Percentiles rank a stretch among this genome's conserved stretches.
phyloP scores from a whole-genome alignment of 2,888 invertebrate genomes.

The Lepidochrysops patricia region DNA sequence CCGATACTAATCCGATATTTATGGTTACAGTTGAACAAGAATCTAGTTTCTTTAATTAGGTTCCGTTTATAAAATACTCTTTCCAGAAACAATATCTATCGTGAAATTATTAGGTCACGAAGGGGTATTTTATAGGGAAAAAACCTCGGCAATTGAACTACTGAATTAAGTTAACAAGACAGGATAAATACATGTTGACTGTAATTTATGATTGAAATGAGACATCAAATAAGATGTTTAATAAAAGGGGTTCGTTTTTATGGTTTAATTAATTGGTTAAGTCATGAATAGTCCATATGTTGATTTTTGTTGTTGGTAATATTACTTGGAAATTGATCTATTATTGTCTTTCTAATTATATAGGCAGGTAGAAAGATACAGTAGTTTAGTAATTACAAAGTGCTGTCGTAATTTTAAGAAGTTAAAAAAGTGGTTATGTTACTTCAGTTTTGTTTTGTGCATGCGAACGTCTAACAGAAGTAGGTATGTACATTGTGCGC shows the following conservation, averaged over 20 bases:
- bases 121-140: constrained; percentile 10
- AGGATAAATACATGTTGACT: constrained; percentile 32
- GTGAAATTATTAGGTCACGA: neutral
- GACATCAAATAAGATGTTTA: constrained; percentile 60
- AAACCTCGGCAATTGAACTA: constrained; percentile 15
- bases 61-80: too few relatives aligned
- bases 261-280: constrained; percentile 54
- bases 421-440: neutral
- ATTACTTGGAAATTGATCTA: neutral
- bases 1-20: too few relatives aligned
- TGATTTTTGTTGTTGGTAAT: neutral
- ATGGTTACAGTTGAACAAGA: too few relatives aligned
- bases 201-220: constrained; percentile 56
- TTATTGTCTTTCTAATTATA: neutral
- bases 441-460: too few relatives aligned
- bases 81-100: neutral
- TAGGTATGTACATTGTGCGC: too few relatives aligned
- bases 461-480: too few relatives aligned
- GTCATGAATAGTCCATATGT: neutral
- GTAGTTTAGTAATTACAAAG: neutral
- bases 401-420: neutral
- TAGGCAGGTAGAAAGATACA: neutral
- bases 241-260: constrained; percentile 50
- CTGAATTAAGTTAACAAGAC: constrained; percentile 12
- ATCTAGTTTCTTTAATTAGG: too few relatives aligned